phyloP scores from a whole-genome alignment of 2,113 vertebrate species.

The Prochilodus magdalenae region DNA sequence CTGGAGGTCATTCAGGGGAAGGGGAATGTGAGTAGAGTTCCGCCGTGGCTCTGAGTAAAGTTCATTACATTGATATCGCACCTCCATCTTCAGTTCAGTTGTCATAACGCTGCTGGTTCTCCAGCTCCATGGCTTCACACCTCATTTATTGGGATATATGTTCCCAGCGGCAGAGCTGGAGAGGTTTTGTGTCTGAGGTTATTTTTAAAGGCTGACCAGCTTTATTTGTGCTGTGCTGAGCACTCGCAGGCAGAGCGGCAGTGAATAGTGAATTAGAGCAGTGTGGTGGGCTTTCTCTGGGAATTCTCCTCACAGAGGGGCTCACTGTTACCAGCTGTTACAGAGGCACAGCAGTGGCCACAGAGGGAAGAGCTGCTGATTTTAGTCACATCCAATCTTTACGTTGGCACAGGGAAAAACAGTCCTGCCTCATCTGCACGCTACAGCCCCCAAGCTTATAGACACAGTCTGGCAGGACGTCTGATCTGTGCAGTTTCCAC shows the following conservation, averaged over 20 bases:
- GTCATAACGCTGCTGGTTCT: neutral
- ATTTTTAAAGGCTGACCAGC: constrained; percentile 8
- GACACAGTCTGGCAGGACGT: neutral
- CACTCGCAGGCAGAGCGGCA: neutral
- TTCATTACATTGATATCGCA: no score
- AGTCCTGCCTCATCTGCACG: neutral
- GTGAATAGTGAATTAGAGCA: constrained; percentile 44
- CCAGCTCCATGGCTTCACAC: neutral
- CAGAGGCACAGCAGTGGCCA: constrained; percentile 17
- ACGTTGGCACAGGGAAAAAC: constrained; percentile 11
- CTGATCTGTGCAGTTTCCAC: neutral
- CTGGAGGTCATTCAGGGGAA: no score
- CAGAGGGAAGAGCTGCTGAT: constrained; percentile 30
- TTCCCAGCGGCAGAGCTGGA: neutral
- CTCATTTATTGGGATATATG: neutral
- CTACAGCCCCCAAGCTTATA: neutral
- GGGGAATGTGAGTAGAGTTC: no score
- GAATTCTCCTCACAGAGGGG: constrained; percentile 27
- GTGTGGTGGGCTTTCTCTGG: constrained; percentile 24
- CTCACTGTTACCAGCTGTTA: constrained; percentile 40
- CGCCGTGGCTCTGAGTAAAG: no score
- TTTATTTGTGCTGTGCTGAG: constrained; percentile 25
- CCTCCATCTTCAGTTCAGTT: no score
- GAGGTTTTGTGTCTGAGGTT: neutral
- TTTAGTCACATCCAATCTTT: constrained; percentile 26